Percentiles rank a stretch among this genome's conserved stretches.
phyloP scores from a whole-genome alignment of 2,797 vertebrate species.

The Myotis findleyi region DNA sequence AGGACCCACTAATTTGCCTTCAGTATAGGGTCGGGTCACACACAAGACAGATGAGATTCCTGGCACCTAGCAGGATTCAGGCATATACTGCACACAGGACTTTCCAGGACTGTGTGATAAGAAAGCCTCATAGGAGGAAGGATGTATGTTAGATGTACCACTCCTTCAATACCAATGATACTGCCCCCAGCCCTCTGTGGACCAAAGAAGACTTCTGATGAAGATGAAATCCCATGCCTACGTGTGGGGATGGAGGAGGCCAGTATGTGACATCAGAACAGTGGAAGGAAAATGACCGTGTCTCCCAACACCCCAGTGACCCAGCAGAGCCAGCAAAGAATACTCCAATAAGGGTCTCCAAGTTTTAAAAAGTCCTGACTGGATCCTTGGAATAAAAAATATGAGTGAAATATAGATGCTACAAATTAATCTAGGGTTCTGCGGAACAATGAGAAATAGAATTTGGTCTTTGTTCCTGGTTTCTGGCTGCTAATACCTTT shows the following conservation, averaged over 20 bases:
- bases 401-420: background rate
- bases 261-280: too few species aligned
- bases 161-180: background rate
- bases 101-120: background rate
- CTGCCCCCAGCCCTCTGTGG: background rate
- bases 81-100: background rate
- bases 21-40: background rate
- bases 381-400: background rate
- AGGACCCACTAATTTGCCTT: background rate
- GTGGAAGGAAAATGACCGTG: background rate
- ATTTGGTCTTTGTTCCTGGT: background rate
- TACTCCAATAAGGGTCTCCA: background rate
- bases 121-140: background rate
- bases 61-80: background rate
- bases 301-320: background rate
- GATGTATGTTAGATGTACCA: background rate
- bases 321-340: background rate
- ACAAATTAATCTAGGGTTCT: constrained; percentile 1
- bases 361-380: background rate
- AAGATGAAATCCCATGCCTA: background rate
- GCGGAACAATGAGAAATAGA: background rate
- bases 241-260: background rate
- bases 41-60: background rate
- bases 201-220: background rate
- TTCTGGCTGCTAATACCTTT: background rate